Percentiles rank a stretch among this genome's conserved stretches.
These are phyloP conservation scores for Sebastolobus altivelis DNA, from an alignment of 2,797 vertebrate genomes.

Conservation along the genomic window DNA sequence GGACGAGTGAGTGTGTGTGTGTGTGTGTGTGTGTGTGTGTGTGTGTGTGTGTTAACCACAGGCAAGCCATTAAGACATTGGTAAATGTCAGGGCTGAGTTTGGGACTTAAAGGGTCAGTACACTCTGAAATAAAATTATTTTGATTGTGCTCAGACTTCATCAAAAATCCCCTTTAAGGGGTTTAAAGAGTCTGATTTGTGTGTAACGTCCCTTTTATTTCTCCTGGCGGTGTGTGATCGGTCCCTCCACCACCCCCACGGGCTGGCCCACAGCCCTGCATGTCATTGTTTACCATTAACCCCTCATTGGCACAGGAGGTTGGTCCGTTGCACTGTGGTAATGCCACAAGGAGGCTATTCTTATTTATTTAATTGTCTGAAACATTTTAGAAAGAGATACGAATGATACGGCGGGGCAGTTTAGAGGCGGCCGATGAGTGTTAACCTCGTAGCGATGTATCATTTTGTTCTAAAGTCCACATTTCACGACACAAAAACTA, in stretches of 20 bases:
- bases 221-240: slow-evolving; percentile 33
- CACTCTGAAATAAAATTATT: slow-evolving; percentile 35
- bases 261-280: slow-evolving; percentile 58
- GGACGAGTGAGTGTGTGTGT: slow-evolving; percentile 36
- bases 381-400: slow-evolving; percentile 13
- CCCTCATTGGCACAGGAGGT: slow-evolving; percentile 37
- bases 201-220: slow-evolving; percentile 57
- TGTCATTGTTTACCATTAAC: slow-evolving; percentile 58
- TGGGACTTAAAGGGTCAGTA: slow-evolving; percentile 55
- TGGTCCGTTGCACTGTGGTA: slow-evolving; percentile 41
- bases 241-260: slow-evolving; percentile 31
- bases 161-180: slow-evolving; percentile 12
- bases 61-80: slow-evolving; percentile 51
- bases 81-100: slow-evolving; percentile 63
- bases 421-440: slow-evolving; percentile 52
- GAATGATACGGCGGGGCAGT: not conserved
- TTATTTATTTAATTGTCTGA: slow-evolving; percentile 50
- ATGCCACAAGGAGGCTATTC: slow-evolving; percentile 30
- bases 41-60: slow-evolving; percentile 32
- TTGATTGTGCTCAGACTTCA: slow-evolving; percentile 51
- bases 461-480: slow-evolving; percentile 31
- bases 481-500: not conserved
- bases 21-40: slow-evolving; percentile 22
- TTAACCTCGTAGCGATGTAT: slow-evolving; percentile 66
- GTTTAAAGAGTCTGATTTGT: slow-evolving; percentile 38